Percentiles rank a stretch among this genome's conserved stretches.
These are phyloP conservation scores for Amiota communis DNA, from an alignment of 2,888 invertebrate species.

Conservation along the genomic window DNA sequence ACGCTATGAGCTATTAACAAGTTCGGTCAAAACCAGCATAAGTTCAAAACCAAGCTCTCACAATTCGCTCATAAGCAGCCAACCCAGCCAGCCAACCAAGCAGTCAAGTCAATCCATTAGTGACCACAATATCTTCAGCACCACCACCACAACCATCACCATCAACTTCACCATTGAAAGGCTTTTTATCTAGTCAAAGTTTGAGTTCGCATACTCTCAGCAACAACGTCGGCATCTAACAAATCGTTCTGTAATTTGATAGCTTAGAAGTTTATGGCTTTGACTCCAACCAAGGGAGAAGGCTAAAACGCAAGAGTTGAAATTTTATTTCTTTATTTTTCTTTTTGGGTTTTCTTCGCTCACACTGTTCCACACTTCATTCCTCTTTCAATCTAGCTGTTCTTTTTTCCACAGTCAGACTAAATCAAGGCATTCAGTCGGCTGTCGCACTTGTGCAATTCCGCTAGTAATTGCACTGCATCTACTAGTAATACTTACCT, in stretches of 20 bases:
- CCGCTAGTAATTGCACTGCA: slow-evolving; percentile 20
- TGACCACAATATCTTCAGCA: slow-evolving; percentile 41
- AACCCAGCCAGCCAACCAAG: slow-evolving; percentile 26
- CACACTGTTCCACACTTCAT: not conserved
- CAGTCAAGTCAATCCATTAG: slow-evolving; percentile 60
- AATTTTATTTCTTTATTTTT: slow-evolving; percentile 10
- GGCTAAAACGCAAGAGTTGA: slow-evolving; percentile 38
- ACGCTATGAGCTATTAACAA: slow-evolving; percentile 62
- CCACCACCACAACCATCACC: not conserved
- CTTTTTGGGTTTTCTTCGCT: not conserved
- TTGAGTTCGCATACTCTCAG: not conserved
- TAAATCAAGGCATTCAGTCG: slow-evolving; percentile 11
- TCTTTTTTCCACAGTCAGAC: not conserved
- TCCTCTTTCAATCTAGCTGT: no score
- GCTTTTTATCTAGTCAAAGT: slow-evolving; percentile 23
- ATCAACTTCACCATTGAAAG: not conserved
- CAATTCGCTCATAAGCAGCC: not conserved
- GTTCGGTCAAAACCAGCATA: slow-evolving; percentile 58
- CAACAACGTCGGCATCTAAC: slow-evolving; percentile 58
- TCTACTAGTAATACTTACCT: not conserved
- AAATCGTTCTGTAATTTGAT: slow-evolving; percentile 69
- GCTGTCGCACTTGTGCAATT: slow-evolving; percentile 3
- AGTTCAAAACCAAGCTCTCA: slow-evolving; percentile 4
- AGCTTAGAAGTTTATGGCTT: slow-evolving; percentile 68
- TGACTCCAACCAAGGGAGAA: slow-evolving; percentile 51